Percentiles rank a stretch among this genome's conserved stretches.
These are phyloP conservation scores for Rhopalosiphum maidis DNA, from an alignment of 1,140 invertebrate species.

Conservation along the genomic window DNA sequence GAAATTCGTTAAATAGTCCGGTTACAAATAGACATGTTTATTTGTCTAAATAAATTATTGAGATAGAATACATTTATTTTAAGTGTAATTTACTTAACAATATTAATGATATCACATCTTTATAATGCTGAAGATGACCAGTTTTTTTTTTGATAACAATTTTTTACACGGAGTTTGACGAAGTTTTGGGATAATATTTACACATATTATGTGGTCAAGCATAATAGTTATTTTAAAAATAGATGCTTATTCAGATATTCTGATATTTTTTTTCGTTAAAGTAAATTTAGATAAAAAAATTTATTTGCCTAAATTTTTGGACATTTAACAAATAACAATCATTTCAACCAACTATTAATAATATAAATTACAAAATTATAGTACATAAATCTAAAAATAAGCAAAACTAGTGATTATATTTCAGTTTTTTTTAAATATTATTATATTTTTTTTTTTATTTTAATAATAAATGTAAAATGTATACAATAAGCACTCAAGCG, in stretches of 20 bases:
- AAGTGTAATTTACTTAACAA: too few relatives aligned
- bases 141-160: too few relatives aligned
- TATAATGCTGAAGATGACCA: too few relatives aligned
- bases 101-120: too few relatives aligned
- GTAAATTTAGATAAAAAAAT: neutral
- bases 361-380: neutral
- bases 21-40: too few relatives aligned
- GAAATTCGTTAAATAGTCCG: too few relatives aligned
- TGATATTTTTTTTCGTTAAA: neutral
- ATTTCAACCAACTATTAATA: neutral
- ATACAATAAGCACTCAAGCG: neutral
- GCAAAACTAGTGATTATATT: neutral
- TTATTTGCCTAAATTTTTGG: too few relatives aligned
- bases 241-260: neutral
- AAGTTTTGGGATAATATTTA: too few relatives aligned
- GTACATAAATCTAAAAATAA: neutral
- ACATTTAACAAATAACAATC: too few relatives aligned
- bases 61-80: too few relatives aligned
- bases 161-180: too few relatives aligned
- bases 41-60: too few relatives aligned
- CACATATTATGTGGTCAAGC: neutral
- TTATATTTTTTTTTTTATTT: neutral
- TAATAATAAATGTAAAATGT: neutral
- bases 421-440: neutral
- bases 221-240: neutral